phyloP scores from a whole-genome alignment of 2,797 vertebrate genomes.

The Rachycentron canadum region DNA sequence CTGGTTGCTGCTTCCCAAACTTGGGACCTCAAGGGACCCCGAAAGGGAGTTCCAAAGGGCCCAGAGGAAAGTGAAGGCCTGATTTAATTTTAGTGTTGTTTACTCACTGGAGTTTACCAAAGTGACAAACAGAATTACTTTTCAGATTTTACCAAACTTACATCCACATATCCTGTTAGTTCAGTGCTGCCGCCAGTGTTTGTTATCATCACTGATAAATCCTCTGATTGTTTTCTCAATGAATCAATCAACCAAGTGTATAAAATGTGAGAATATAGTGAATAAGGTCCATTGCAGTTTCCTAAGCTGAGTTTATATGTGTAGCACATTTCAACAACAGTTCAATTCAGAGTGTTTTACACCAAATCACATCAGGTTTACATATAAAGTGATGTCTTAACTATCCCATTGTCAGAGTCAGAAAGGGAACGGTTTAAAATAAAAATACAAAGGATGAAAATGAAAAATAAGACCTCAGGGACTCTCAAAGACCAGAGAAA shows the following conservation, averaged over 20 bases:
- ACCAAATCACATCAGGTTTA: too few relatives aligned
- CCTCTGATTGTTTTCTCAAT: not conserved
- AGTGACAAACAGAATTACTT: slow-evolving; percentile 21
- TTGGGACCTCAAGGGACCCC: slow-evolving; percentile 25
- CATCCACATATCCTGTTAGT: not conserved
- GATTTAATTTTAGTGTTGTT: slow-evolving; percentile 45
- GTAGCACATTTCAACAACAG: not conserved
- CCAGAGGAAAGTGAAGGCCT: slow-evolving; percentile 1
- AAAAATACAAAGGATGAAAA: too few relatives aligned
- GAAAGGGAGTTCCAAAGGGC: slow-evolving; percentile 24
- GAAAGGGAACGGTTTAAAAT: too few relatives aligned
- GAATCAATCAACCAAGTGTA: not conserved
- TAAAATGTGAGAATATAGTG: not conserved
- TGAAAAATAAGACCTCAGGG: too few relatives aligned
- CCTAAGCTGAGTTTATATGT: not conserved
- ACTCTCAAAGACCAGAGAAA: too few relatives aligned
- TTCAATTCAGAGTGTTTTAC: slow-evolving; percentile 1
- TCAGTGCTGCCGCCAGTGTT: not conserved
- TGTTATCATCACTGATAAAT: not conserved
- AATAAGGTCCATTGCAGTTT: not conserved
- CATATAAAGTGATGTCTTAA: too few relatives aligned
- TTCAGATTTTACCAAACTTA: not conserved
- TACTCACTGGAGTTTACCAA: slow-evolving; percentile 24
- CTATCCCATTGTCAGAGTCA: too few relatives aligned
- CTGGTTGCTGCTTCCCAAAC: slow-evolving; percentile 27